Base-by-base conservation (phyloP, 2,888 invertebrate species). In the Theretra japonica region DNA sequence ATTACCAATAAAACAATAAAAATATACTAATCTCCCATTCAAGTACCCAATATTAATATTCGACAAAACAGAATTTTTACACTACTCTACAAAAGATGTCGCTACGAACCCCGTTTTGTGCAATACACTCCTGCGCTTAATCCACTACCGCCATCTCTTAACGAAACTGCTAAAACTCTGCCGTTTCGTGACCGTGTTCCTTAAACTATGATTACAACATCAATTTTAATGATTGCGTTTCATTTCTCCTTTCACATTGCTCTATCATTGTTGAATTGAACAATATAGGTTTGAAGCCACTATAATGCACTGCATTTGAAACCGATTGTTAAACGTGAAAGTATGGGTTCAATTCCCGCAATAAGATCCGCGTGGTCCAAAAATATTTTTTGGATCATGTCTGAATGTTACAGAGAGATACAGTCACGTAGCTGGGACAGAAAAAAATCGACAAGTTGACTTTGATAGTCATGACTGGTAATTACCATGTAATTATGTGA, bases 71-170 rank as follows among this genome's bases (percentile, higher is more conserved):
- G 69, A 68, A 65, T 53, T 23, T 72, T 78, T 72, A 74, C 4
- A 80, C 92, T 89, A 90, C 86, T 88, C 88, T 70, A 53, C 83
- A 73, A 83, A 53, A 92, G 93, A 92, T 92, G 93, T 83, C 91
- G 83, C 85, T 85, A 84, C 80, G 19, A 33, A 79, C 76, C 76
- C 70, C 78, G 71, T 73, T 77, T 4, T 4, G 17, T 7, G 11
- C 23, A 21, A 48, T 57, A 72, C 7, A 83, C 89, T 88, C 88
- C 0, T 72, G 88, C 92, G 89, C 91, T 88, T 2, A 2, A n/a
- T 21, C 17, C 69, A 25, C 68, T 72, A 79, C 41, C 83, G 83
- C 84, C 86, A 86, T 85, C 88, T 87, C 17, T 72, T 75, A 73
- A 57, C 73, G 70, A 74, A 74, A 65, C 69, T 57, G 8, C 0